Conservation (phyloP, 92 coral and sea anemone genomes). For the Paramuricea clavata region DNA sequence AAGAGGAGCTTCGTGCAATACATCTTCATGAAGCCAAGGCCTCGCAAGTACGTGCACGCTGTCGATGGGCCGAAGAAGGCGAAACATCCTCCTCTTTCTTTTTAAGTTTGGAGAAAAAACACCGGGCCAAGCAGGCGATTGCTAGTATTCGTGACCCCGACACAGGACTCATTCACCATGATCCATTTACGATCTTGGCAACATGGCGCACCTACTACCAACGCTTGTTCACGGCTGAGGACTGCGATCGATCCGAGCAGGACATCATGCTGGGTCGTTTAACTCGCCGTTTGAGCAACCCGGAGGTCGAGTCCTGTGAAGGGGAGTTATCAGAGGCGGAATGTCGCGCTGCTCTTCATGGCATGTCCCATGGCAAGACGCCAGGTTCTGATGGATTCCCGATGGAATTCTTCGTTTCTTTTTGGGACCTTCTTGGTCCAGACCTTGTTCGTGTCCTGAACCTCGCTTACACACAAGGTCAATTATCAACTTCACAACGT, state of each 20-base stretch:
- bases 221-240: conserved; percentile 2
- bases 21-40: conserved; percentile 35
- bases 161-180: not conserved
- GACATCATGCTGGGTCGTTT: not conserved
- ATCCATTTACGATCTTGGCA: conserved; percentile 16
- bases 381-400: conserved; percentile 46
- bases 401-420: conserved; percentile 27
- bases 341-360: conserved; percentile 8
- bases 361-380: conserved; percentile 40
- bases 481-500: conserved; percentile 40
- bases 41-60: conserved; percentile 41
- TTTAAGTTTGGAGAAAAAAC: conserved; percentile 39
- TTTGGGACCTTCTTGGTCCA: conserved; percentile 23
- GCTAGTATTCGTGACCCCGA: conserved; percentile 27
- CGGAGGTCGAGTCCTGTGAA: conserved; percentile 16
- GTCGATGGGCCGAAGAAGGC: conserved; percentile 62
- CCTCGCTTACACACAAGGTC: conserved; percentile 32
- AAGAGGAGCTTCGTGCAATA: conserved; percentile 40
- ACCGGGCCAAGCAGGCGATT: conserved; percentile 33
- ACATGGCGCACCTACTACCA: conserved; percentile 23
- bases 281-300: not conserved
- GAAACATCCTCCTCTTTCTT: conserved; percentile 42
- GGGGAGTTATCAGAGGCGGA: conserved; percentile 9
- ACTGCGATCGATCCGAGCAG: conserved; percentile 3
- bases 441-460: conserved; percentile 33